Evolutionary conservation across 2,113 vertebrate species (phyloP), one percentile per base, ranked within the genome.

Genomic region (Ginglymostoma cirratum): DNA sequence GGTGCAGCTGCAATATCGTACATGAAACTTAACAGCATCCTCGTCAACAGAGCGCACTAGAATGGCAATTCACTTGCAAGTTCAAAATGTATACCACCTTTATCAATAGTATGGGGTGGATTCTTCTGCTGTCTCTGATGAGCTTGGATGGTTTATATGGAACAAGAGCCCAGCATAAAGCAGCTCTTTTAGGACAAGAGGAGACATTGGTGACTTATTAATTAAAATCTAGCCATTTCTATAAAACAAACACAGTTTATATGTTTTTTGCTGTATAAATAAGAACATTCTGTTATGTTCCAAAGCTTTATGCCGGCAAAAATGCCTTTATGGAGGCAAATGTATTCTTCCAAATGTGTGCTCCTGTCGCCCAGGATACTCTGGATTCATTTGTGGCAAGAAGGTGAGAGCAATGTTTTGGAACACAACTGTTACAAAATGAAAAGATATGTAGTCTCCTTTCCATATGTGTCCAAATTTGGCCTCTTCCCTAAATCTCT

Each of bases 301-400:
- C 97, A 87, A 96, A 99, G 98, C 98, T 65, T 96, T 98, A n/a
- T 99, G 98, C 97, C 97, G 85, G 76, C 97, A 96, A 96, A 98
- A 97, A 42, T 99, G 98, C 96, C 97, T 98, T 95, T 98, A 98
- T 42, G 98, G 99, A 96, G 98, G 98, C 23, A 97, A 97, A 69
- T 99, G 98, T 69, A 96, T 98, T 10, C 97, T 97, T 90, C 98
- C 98, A 0, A 98, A 98, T 0, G 96, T 98, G 93, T 99, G 98
- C 94, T 97, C 97, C 95, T 99, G 98, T 96, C 98, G 97, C 12
- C 96, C 96, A 96, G 98, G 98, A 86, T 98, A 98, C 96, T 97
- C 97, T 21, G 98, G 98, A 96, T 96, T 97, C 67, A 97, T 97
- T 96, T 99, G 99, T 96, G 97, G 97, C 76, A 96, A 97, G 95